These are phyloP conservation scores for Heterodera filipjevi DNA, from an alignment of 2,888 invertebrate genomes.

Conservation along the genomic window DNA sequence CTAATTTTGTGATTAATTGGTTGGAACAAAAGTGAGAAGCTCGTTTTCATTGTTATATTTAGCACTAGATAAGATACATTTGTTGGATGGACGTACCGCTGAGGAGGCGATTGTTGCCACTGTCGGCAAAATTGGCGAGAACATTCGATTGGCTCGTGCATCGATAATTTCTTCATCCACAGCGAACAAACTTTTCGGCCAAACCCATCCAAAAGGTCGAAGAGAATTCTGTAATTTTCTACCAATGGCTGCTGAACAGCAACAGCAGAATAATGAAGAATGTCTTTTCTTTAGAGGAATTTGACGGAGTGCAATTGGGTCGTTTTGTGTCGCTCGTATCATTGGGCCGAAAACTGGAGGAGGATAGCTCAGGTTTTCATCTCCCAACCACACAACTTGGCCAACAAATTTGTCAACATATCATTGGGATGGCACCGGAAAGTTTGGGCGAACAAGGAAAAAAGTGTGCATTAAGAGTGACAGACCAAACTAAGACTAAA, in stretches of 20 bases:
- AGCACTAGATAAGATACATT: slow-evolving; percentile 25
- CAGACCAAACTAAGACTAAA: not conserved
- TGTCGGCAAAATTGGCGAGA: slow-evolving; percentile 61
- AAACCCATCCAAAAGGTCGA: slow-evolving; percentile 57
- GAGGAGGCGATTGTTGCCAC: slow-evolving; percentile 55
- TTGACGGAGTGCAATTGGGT: slow-evolving; percentile 49
- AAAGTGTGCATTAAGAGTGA: not conserved
- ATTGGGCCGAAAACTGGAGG: slow-evolving; percentile 31
- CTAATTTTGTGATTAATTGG: too few relatives aligned
- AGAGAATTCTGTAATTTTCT: too few relatives aligned
- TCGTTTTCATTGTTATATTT: not conserved
- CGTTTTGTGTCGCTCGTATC: slow-evolving; percentile 57
- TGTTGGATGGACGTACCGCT: slow-evolving; percentile 35
- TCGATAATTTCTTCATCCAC: slow-evolving; percentile 43
- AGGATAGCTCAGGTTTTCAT: slow-evolving; percentile 40
- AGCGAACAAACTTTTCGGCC: slow-evolving; percentile 35
- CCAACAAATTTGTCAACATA: slow-evolving; percentile 59
- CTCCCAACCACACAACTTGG: slow-evolving; percentile 55
- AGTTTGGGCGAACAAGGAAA: slow-evolving; percentile 17
- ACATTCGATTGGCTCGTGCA: slow-evolving; percentile 51
- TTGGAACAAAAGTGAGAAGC: not conserved
- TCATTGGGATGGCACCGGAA: slow-evolving; percentile 51
- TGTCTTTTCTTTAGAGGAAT: slow-evolving; percentile 31
- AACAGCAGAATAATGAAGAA: too few relatives aligned
- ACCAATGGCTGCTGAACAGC: too few relatives aligned